Percentiles rank a stretch among this genome's conserved stretches.
These are phyloP conservation scores for Brotula barbata DNA, from an alignment of 2,797 vertebrate species.

Conservation along the genomic window DNA sequence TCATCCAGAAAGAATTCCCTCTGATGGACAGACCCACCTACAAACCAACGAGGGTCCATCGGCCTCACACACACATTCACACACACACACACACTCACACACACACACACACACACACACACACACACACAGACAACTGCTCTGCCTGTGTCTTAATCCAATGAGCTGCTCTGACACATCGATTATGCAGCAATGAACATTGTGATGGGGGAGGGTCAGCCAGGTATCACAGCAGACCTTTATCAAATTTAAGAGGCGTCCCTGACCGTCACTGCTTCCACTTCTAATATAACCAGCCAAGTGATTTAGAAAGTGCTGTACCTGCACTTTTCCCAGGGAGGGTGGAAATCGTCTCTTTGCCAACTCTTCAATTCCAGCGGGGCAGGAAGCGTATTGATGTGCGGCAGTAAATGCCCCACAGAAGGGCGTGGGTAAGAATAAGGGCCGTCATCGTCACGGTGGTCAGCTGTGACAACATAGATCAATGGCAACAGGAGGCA, in stretches of 20 bases:
- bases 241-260: slow-evolving; percentile 53
- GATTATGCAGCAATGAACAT: slow-evolving; percentile 36
- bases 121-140: background rate
- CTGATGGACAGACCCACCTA: slow-evolving; percentile 47
- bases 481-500: background rate
- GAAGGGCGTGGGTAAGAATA: slow-evolving; percentile 29
- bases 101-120: background rate
- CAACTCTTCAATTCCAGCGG: slow-evolving; percentile 54
- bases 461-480: slow-evolving; percentile 46
- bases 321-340: slow-evolving; percentile 53
- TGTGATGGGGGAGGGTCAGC: slow-evolving; percentile 36
- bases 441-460: slow-evolving; percentile 31
- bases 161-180: slow-evolving; percentile 35
- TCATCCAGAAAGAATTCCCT: slow-evolving; percentile 57
- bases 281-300: slow-evolving; percentile 40
- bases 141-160: slow-evolving; percentile 53
- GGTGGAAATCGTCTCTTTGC: slow-evolving; percentile 46
- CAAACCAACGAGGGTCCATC: slow-evolving; percentile 19
- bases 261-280: slow-evolving; percentile 5
- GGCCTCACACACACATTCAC: background rate
- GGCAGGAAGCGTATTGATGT: slow-evolving; percentile 36
- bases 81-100: slow-evolving; percentile 7
- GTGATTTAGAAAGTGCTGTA: slow-evolving; percentile 51
- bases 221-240: slow-evolving; percentile 30
- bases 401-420: slow-evolving; percentile 30